Base-by-base conservation (phyloP, 1,140 invertebrate species). In the Trichogramma pretiosum region DNA sequence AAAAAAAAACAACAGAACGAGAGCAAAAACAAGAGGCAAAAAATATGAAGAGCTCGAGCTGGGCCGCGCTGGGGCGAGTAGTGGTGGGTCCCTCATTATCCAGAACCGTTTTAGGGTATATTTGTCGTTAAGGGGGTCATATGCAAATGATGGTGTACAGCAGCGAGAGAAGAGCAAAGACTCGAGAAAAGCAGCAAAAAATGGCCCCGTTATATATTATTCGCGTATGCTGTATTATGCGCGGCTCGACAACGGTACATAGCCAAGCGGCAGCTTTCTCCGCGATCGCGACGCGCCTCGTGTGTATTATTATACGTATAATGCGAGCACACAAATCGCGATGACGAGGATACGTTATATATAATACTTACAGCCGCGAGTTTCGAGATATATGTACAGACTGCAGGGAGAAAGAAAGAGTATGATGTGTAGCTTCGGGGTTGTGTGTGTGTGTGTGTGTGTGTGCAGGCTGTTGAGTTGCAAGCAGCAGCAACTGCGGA, bases 121-220 rank as follows among this genome's bases (percentile, higher is more conserved):
- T 66, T 67, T 68, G 61, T 67, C 62, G 64, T 67, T 69, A 66
- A 68, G 65, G 65, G 65, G 64, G 57, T 59, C 60, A 61, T 66
- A 68, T 67, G 64, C 66, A 70, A 70, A 70, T 70, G 65, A 60
- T n/a, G 16, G 9, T 34, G 16, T 5, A 5, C 24, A 28, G 24
- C 24, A 28, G 24, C 24, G 5, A 17, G 34, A 43, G 19, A 8
- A 56, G 55, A 55, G 50, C 44, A 58, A 55, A 54, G 40, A 57
- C n/a, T n/a, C n/a, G 54, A 52, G 56, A 56, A 54, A 32, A 56
- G 43, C 33, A 55, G 45, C 57, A 61, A 63, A 50, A 63, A 62
- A 57, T 61, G 53, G 56, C 53, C 55, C n/a, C 55, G 55, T 56
- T 57, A 56, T 56, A 54, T 58, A 40, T 39, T 61, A 59, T 60